A percentile compares a stretch with the other conserved stretches of the same genome.
Conservation (phyloP, 2,113 vertebrate genomes). For the Crotophaga sulcirostris region DNA sequence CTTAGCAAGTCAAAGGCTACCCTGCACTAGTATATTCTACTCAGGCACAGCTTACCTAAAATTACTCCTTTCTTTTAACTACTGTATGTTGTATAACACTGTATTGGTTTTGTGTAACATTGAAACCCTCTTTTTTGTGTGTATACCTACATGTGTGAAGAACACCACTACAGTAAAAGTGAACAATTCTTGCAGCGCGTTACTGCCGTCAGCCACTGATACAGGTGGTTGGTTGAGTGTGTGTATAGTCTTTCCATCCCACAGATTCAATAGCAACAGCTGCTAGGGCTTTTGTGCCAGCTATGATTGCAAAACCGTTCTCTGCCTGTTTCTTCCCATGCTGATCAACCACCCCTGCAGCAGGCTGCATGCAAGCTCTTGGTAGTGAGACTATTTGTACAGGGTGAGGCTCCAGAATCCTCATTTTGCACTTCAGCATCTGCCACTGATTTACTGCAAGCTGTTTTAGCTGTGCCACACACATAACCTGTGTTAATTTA, state of each 20-base stretch:
- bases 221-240: background rate
- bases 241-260: constrained; percentile 23
- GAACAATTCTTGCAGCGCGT: background rate
- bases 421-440: background rate
- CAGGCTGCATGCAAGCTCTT: background rate
- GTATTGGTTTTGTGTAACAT: background rate
- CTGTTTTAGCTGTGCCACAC: background rate
- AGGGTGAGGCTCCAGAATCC: background rate
- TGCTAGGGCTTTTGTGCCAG: constrained; percentile 34
- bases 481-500: background rate
- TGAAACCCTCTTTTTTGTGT: background rate
- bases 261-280: constrained; percentile 59
- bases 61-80: background rate
- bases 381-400: background rate
- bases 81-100: background rate
- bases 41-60: background rate
- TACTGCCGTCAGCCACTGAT: constrained; percentile 31
- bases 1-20: background rate
- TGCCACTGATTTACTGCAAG: background rate
- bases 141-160: background rate
- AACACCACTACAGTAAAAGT: background rate
- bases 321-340: background rate
- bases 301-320: background rate
- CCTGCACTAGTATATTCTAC: background rate
- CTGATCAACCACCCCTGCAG: background rate